A percentile compares a stretch with the other conserved stretches of the same genome.
phyloP scores from a whole-genome alignment of 1,140 invertebrate species.

The Akabosia matsudoensis region DNA sequence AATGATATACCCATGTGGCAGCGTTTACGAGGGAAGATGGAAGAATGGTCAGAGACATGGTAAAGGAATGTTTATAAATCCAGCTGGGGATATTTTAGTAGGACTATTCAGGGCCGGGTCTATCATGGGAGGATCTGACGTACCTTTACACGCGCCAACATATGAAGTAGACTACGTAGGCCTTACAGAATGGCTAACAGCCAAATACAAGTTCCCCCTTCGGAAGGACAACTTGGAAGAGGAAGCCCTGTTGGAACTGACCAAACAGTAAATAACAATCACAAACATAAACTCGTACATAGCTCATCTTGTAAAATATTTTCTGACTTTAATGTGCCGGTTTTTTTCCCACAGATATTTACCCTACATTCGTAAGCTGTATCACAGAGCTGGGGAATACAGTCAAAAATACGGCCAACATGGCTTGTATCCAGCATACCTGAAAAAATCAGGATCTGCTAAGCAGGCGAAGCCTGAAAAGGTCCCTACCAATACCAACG shows the following conservation, averaged over 20 bases:
- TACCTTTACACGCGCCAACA: slow-evolving; percentile 28
- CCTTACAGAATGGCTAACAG: slow-evolving; percentile 5
- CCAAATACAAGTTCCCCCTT: neutral
- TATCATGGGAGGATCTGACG: slow-evolving; percentile 28
- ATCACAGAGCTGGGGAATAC: slow-evolving; percentile 37
- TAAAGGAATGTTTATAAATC: slow-evolving; percentile 36
- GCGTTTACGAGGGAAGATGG: slow-evolving; percentile 40
- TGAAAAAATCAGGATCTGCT: slow-evolving; percentile 20
- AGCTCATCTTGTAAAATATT: slow-evolving; percentile 1
- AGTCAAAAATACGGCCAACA: slow-evolving; percentile 35
- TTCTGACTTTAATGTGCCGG: neutral
- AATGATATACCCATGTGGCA: slow-evolving; percentile 41
- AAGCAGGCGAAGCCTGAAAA: neutral
- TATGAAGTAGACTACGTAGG: slow-evolving; percentile 31
- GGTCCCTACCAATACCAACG: neutral
- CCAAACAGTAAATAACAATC: neutral
- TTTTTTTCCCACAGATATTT: neutral
- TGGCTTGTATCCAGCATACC: slow-evolving; percentile 30
- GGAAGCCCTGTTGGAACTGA: neutral
- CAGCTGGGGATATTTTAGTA: slow-evolving; percentile 34
- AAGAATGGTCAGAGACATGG: slow-evolving; percentile 34
- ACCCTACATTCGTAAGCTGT: slow-evolving; percentile 18
- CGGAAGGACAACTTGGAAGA: neutral
- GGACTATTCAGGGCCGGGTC: slow-evolving; percentile 30
- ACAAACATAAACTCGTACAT: slow-evolving; percentile 17